phyloP scores from a whole-genome alignment of 2,888 invertebrate species.

The Xestia xanthographa region DNA sequence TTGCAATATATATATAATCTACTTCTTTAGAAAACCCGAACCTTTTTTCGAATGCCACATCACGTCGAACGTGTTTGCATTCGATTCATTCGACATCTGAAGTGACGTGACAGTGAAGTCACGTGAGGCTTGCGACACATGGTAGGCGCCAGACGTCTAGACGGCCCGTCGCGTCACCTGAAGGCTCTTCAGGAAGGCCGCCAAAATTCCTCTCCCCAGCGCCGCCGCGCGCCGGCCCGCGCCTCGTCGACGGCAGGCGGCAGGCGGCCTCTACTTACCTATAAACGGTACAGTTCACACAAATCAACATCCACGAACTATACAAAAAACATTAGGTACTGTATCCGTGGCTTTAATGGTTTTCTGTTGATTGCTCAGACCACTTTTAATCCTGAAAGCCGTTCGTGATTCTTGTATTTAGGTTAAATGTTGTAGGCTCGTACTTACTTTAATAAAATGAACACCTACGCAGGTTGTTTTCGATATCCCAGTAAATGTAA shows the following conservation, averaged over 20 bases:
- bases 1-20: neutral
- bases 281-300: conserved; percentile 51
- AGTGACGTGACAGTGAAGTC: conserved; percentile 64
- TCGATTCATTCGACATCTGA: conserved; percentile 44
- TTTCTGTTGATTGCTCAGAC: conserved; percentile 38
- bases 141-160: conserved; percentile 85
- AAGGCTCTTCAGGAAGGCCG: conserved; percentile 84
- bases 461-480: neutral
- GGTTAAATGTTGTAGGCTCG: conserved; percentile 6
- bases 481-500: neutral
- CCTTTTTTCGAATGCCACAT: conserved; percentile 14
- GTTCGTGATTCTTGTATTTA: conserved; percentile 38
- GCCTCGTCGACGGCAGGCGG: conserved; percentile 53
- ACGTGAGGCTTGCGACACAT: conserved; percentile 75
- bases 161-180: conserved; percentile 83
- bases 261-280: conserved; percentile 59
- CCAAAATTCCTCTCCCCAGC: conserved; percentile 73
- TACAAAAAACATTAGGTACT: conserved; percentile 44
- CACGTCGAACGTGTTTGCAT: conserved; percentile 30
- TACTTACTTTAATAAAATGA: conserved; percentile 8
- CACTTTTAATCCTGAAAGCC: conserved; percentile 46
- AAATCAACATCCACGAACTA: conserved; percentile 33
- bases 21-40: conserved; percentile 11
- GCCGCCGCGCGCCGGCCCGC: conserved; percentile 57
- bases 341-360: conserved; percentile 39